Conservation (phyloP, 2,797 vertebrate genomes). For the Schizopygopsis pylzovi region DNA sequence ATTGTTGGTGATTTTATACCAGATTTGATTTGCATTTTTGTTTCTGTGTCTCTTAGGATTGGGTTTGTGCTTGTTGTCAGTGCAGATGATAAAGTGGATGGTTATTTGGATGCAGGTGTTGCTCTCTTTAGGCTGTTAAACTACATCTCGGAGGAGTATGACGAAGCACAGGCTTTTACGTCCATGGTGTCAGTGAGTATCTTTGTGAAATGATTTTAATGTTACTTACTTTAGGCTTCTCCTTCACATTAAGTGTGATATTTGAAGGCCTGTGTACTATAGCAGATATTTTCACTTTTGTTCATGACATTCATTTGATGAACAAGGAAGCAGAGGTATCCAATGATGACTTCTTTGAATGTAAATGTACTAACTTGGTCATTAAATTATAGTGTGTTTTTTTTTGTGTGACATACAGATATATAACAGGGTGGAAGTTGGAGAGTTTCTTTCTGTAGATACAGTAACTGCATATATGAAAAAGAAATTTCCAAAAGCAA, state of each 20-base stretch:
- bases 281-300: slow-evolving; percentile 38
- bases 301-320: slow-evolving; percentile 60
- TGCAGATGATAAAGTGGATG: slow-evolving; percentile 85
- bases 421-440: slow-evolving; percentile 81
- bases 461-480: slow-evolving; percentile 81
- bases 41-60: slow-evolving; percentile 80
- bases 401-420: slow-evolving; percentile 77
- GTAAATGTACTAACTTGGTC: slow-evolving; percentile 6
- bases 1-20: not conserved
- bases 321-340: slow-evolving; percentile 57
- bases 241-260: slow-evolving; percentile 18
- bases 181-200: slow-evolving; percentile 86
- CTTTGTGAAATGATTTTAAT: slow-evolving; percentile 48
- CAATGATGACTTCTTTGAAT: slow-evolving; percentile 38
- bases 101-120: slow-evolving; percentile 84
- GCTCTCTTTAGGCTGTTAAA: slow-evolving; percentile 91
- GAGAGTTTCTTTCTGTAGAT: slow-evolving; percentile 79
- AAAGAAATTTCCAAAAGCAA: slow-evolving; percentile 83
- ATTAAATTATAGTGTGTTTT: not conserved
- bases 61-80: slow-evolving; percentile 94
- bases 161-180: slow-evolving; percentile 85
- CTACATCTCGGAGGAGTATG: slow-evolving; percentile 88
- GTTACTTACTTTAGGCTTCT: slow-evolving; percentile 1
- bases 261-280: slow-evolving; percentile 32
- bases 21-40: slow-evolving; percentile 19